A percentile compares a stretch with the other conserved stretches of the same genome.
Evolutionary conservation across 2,888 invertebrate genomes (phyloP).

Genomic region (Heliconius hortense): DNA sequence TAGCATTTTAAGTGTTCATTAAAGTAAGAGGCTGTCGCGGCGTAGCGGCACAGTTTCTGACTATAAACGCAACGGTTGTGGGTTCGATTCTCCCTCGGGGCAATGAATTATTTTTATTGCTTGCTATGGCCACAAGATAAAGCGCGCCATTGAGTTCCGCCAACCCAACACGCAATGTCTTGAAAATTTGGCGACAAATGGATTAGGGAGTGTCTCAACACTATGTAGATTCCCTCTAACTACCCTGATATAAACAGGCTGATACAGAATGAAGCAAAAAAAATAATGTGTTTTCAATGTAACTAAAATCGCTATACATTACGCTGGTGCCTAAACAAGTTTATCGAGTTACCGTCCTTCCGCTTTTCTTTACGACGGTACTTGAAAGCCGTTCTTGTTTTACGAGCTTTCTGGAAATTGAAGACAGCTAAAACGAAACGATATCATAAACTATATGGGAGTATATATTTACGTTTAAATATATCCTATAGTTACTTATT

Average conservation of each 20-base stretch:
- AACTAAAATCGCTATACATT: neutral
- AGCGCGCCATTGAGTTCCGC: neutral
- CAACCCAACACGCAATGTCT: too few relatives aligned
- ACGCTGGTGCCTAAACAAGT: slow-evolving; percentile 26
- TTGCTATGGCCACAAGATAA: neutral
- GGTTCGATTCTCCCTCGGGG: neutral
- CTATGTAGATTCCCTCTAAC: neutral
- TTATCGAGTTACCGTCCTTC: slow-evolving; percentile 24
- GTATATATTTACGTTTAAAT: neutral
- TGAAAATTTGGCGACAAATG: too few relatives aligned
- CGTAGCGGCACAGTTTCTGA: neutral
- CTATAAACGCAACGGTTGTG: neutral
- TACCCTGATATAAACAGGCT: neutral
- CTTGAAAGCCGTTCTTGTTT: slow-evolving; percentile 30
- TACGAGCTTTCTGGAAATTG: slow-evolving; percentile 35
- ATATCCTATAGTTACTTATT: neutral
- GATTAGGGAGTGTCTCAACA: neutral
- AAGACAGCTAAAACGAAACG: slow-evolving; percentile 20
- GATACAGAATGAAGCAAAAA: neutral
- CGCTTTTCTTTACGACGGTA: slow-evolving; percentile 34
- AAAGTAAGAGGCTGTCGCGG: neutral
- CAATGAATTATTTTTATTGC: neutral
- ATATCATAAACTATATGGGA: slow-evolving; percentile 10
- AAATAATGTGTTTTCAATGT: neutral
- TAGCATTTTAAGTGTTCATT: slow-evolving; percentile 17